phyloP scores from a whole-genome alignment of 30 jellyfish, hydroid and myxozoan species.

The Pelagia noctiluca region DNA sequence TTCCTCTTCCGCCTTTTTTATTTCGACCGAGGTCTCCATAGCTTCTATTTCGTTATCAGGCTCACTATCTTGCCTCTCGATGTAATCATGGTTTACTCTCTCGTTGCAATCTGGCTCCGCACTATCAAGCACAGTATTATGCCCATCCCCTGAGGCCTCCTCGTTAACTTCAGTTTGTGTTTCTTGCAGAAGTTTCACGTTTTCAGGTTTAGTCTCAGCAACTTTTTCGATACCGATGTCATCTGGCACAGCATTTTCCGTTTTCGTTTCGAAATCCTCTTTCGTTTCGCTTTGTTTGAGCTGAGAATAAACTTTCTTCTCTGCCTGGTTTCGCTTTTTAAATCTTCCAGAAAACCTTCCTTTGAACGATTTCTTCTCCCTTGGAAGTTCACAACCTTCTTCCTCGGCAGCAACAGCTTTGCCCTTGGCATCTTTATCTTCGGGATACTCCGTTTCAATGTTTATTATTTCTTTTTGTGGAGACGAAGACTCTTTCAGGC shows the following conservation, averaged over 20 bases:
- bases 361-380: conserved; percentile 34
- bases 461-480: conserved; percentile 10
- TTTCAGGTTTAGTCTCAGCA: neutral
- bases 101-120: too few species aligned
- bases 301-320: conserved; percentile 14
- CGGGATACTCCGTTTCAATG: conserved; percentile 15
- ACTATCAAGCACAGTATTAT: too few species aligned
- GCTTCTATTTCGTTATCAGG: neutral
- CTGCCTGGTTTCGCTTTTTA: conserved; percentile 43
- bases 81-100: too few species aligned
- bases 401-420: conserved; percentile 6
- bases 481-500: conserved; percentile 42
- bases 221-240: neutral
- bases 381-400: neutral
- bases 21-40: conserved; percentile 29
- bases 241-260: neutral
- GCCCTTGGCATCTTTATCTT: conserved; percentile 5
- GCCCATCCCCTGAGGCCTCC: too few species aligned
- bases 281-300: neutral
- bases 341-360: conserved; percentile 46
- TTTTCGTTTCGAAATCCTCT: neutral
- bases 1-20: conserved; percentile 25
- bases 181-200: neutral
- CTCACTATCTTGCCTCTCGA: too few species aligned
- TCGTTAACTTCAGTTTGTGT: conserved; percentile 30